Evolutionary conservation across 2,888 invertebrate species (phyloP).

Genomic region (Leucoma salicis): DNA sequence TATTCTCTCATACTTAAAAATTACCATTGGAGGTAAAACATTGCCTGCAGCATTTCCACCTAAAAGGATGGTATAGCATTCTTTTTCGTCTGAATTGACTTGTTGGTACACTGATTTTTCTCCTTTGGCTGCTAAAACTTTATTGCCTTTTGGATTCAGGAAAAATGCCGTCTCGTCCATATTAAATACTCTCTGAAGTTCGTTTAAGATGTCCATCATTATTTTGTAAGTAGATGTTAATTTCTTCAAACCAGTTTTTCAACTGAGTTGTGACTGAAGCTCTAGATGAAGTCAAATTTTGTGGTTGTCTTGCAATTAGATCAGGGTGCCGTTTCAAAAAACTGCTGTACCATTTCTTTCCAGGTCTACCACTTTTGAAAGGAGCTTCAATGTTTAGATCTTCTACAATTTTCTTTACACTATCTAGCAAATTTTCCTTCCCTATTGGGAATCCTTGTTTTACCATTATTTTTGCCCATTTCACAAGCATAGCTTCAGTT

Average conservation of each 20-base stretch:
- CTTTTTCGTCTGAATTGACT: conserved; percentile 19
- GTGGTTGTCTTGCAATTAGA: conserved; percentile 10
- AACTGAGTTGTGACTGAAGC: conserved; percentile 8
- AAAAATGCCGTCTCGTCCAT: conserved; percentile 25
- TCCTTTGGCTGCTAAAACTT: conserved; percentile 14
- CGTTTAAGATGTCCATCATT: conserved; percentile 7
- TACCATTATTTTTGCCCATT: conserved; percentile 1
- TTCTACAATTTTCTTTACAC: conserved; percentile 12
- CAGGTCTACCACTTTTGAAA: background rate
- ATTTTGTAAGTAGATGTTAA: conserved; percentile 4
- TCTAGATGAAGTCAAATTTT: conserved; percentile 13
- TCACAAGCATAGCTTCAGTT: background rate
- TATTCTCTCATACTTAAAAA: background rate
- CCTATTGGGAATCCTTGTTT: conserved; percentile 8
- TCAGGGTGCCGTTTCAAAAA: conserved; percentile 6
- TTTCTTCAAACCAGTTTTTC: conserved; percentile 13
- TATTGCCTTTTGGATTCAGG: conserved; percentile 16
- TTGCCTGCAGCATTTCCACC: conserved; percentile 23
- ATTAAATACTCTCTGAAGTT: conserved; percentile 15
- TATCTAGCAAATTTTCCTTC: conserved; percentile 4
- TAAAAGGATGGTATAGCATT: conserved; percentile 5
- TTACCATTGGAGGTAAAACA: no score
- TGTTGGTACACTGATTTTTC: conserved; percentile 18
- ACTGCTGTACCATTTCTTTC: background rate
- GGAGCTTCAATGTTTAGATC: background rate